Base-by-base conservation (phyloP, 2,113 vertebrate genomes). In the Rhineura floridana region DNA sequence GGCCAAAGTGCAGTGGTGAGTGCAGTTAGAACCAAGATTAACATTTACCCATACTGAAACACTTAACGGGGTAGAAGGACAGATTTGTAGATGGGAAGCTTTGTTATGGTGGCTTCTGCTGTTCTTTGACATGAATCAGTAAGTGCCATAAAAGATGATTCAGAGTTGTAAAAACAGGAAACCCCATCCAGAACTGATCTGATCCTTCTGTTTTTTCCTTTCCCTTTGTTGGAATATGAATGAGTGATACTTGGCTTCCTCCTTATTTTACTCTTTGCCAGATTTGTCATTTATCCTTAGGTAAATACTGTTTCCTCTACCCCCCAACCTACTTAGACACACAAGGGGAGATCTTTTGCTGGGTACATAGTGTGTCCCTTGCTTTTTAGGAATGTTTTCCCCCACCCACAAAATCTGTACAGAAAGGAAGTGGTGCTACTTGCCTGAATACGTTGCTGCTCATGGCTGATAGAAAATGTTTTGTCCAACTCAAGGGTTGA, bases 151-250 rank as follows among this genome's bases (percentile, higher is more conserved):
- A 70, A 73, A 63, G 67, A 44, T 81, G 39, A 87, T 81, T 87
- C 79, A 87, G 69, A 81, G 50, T 36, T 82, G 44, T 67, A 73
- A 36, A 63, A 63, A 82, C 79, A 87, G 42, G 79, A 87, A 73
- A 50, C 33, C 39, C 69, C 55, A 59, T 52, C 67, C 39, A 62
- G 39, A 73, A 21, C 62, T 30, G 80, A 52, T 69, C 7, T 63
- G 33, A 46, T 59, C 13, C 42, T 76, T 85, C 84, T 62, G n/a
- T 8, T 76, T 44, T 6, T 30, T 17, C 39, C 50, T 33, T n/a
- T 50, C 23, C 19, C 30, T 83, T 59, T 11, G 9, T 46, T 62
- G 70, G 55, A 62, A 85, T 75, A 28, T 39, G 50, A 59, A 15
- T 59, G 70, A 44, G 28, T 75, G 83, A 59, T 62, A 19, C 70